phyloP scores from a whole-genome alignment of 1,140 invertebrate species.

The Leptopilina boulardi region DNA sequence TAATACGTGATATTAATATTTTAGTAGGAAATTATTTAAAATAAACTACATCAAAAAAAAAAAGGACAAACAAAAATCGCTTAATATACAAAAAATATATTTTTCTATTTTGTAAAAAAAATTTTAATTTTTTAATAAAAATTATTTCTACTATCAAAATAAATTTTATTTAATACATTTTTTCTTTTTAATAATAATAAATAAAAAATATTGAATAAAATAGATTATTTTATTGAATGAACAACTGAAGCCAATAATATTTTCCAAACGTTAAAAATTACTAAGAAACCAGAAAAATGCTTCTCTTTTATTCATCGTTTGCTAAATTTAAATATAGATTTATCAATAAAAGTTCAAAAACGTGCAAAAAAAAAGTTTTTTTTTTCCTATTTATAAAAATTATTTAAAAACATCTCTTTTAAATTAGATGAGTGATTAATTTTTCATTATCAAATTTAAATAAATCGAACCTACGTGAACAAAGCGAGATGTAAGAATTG shows the following conservation, averaged over 20 bases:
- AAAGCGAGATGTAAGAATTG: conserved; percentile 84
- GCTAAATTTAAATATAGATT: not conserved
- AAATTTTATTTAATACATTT: too few species aligned
- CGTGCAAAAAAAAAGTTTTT: too few species aligned
- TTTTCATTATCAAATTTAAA: not conserved
- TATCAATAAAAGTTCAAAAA: not conserved
- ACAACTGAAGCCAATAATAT: not conserved
- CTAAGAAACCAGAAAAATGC: not conserved
- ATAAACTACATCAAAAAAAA: not conserved
- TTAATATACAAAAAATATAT: too few species aligned
- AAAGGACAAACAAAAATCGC: too few species aligned
- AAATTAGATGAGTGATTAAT: not conserved
- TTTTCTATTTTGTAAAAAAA: too few species aligned
- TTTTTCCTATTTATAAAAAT: too few species aligned
- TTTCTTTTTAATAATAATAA: too few species aligned
- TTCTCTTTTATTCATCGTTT: not conserved
- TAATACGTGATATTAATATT: conserved; percentile 37
- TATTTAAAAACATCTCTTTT: conserved; percentile 12
- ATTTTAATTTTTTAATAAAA: too few species aligned
- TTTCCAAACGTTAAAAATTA: not conserved
- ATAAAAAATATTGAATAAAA: too few species aligned
- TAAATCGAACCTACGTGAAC: conserved; percentile 78
- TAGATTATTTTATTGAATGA: too few species aligned
- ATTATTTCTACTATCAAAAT: too few species aligned
- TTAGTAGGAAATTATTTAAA: not conserved